Percentiles rank a stretch among this genome's conserved stretches.
Evolutionary conservation across 2,888 invertebrate genomes (phyloP).

Genomic region (Seira musarum): DNA sequence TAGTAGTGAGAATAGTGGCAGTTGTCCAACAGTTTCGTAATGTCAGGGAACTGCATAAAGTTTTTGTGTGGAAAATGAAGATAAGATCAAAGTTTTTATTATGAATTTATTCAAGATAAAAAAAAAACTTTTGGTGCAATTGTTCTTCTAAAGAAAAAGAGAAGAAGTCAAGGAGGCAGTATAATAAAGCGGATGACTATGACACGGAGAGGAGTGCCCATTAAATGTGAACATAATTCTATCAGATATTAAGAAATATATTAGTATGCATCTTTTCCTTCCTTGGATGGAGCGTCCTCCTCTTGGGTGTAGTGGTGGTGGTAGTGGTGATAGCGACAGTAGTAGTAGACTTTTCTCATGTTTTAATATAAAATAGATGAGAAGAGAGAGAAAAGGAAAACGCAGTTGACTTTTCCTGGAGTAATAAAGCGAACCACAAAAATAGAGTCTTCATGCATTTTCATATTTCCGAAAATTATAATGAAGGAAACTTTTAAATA

Average conservation of each 20-base stretch:
- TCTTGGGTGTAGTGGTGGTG: no score
- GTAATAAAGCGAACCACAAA: background rate
- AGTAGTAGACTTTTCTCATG: background rate
- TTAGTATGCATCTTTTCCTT: conserved; percentile 42
- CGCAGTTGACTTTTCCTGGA: conserved; percentile 26
- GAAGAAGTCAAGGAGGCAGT: conserved; percentile 24
- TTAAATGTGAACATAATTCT: conserved; percentile 53
- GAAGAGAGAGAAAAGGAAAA: background rate
- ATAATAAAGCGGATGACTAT: conserved; percentile 50
- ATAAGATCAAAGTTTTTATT: background rate
- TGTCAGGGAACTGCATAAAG: conserved; percentile 15
- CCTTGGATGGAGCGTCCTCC: background rate
- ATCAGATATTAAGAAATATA: conserved; percentile 37
- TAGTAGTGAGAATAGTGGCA: no score
- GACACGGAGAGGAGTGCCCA: conserved; percentile 49
- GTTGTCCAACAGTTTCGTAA: no score
- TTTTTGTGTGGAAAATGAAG: conserved; percentile 1
- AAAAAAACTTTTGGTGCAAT: background rate
- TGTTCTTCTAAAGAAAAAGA: background rate
- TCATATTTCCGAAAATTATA: conserved; percentile 1
- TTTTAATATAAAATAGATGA: no score
- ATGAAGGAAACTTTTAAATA: background rate
- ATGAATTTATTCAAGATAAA: background rate
- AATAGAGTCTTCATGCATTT: conserved; percentile 16
- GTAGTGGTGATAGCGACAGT: no score